phyloP scores from a whole-genome alignment of 2,797 vertebrate species.

The Danio jaintianensis region DNA sequence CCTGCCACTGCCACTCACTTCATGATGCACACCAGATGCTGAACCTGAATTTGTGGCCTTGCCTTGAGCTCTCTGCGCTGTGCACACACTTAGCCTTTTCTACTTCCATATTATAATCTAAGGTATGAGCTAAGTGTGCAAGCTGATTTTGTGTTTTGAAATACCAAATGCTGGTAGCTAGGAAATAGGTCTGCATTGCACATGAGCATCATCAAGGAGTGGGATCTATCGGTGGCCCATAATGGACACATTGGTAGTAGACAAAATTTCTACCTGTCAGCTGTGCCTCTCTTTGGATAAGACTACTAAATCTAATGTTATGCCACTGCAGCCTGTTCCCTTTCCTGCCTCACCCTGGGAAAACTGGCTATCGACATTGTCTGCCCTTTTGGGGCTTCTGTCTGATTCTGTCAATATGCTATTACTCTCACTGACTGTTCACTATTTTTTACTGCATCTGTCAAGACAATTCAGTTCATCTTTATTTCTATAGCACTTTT shows the following conservation, averaged over 20 bases:
- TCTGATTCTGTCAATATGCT: no score
- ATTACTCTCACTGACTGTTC: no score
- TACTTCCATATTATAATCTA: not conserved
- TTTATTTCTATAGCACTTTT: no score
- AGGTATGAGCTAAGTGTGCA: slow-evolving; percentile 5
- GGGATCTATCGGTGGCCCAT: slow-evolving; percentile 42
- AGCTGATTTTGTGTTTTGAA: slow-evolving; percentile 25
- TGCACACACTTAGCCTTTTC: slow-evolving; percentile 11
- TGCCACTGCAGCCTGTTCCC: not conserved
- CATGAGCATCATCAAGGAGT: no score
- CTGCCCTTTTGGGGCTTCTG: slow-evolving; percentile 26
- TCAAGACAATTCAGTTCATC: slow-evolving; percentile 20
- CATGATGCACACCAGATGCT: not conserved
- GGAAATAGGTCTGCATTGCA: not conserved
- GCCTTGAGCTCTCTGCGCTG: not conserved
- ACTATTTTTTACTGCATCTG: no score
- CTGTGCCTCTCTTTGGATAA: slow-evolving; percentile 26
- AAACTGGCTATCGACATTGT: slow-evolving; percentile 32
- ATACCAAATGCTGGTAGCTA: slow-evolving; percentile 6
- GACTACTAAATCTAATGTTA: not conserved
- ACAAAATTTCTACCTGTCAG: not conserved
- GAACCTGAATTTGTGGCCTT: not conserved
- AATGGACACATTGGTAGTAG: slow-evolving; percentile 1
- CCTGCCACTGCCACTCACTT: not conserved
- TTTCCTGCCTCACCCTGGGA: slow-evolving; percentile 24